Evolutionary conservation across 1,140 invertebrate genomes (phyloP).

Genomic region (Cydia fagiglandana): DNA sequence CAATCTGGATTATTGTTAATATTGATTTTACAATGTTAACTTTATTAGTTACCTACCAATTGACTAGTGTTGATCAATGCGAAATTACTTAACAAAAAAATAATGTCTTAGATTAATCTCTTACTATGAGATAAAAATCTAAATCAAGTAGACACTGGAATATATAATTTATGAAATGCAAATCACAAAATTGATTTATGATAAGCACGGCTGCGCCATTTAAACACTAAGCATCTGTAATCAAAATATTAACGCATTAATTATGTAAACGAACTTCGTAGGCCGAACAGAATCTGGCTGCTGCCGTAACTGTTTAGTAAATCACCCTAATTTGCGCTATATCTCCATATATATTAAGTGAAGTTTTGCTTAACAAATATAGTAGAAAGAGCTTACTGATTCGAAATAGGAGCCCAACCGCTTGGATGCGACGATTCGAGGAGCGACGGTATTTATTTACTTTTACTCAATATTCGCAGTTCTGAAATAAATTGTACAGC

Average conservation of each 20-base stretch:
- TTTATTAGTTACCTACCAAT: too few species aligned
- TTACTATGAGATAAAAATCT: slow-evolving; percentile 1
- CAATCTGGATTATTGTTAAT: too few species aligned
- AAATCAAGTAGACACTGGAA: slow-evolving; percentile 25
- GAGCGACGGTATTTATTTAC: slow-evolving; percentile 38
- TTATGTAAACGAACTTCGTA: slow-evolving; percentile 40
- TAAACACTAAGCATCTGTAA: slow-evolving; percentile 41
- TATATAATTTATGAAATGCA: slow-evolving; percentile 28
- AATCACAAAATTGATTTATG: slow-evolving; percentile 29
- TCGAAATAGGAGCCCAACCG: slow-evolving; percentile 34
- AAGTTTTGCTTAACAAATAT: not conserved
- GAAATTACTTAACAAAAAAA: too few species aligned
- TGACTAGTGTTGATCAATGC: too few species aligned
- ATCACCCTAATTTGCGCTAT: slow-evolving; percentile 1
- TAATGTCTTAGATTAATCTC: too few species aligned
- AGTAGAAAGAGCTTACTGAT: slow-evolving; percentile 31
- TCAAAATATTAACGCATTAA: slow-evolving; percentile 45
- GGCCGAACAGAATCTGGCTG: slow-evolving; percentile 18
- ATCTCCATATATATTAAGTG: not conserved
- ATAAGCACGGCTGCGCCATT: slow-evolving; percentile 25
- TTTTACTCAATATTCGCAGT: slow-evolving; percentile 33
- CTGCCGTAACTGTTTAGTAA: slow-evolving; percentile 32
- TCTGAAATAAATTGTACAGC: not conserved
- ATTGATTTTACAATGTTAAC: too few species aligned
- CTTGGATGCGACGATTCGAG: slow-evolving; percentile 39